Evolutionary conservation across 2,113 vertebrate species (phyloP), one percentile per base, ranked within the genome.

Genomic region (Oryzias melastigma): DNA sequence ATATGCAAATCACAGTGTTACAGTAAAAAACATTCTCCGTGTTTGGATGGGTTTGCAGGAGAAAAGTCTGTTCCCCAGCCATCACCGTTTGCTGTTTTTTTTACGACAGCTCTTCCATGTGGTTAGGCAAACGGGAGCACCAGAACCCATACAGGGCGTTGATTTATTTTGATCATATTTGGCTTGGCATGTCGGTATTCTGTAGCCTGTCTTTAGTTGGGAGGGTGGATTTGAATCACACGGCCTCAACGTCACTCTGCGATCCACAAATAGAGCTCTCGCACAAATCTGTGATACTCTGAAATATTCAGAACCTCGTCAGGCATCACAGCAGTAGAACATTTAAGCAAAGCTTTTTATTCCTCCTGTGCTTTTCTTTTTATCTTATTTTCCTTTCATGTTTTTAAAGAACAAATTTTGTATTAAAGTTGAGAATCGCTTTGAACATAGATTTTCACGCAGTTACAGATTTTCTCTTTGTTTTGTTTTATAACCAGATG

Each of bases 201-300:
- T 35, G 35, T 35, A 10, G 35, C 35, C 10, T 35, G 35, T 35
- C 2, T 35, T 35, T 35, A 12, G 35, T 35, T 10, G 35, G 35
- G 29, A 7, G 27, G 35, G 8, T 35, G 35, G 35, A 35, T 17
- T 18, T 53, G 49, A 24, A 17, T 27, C 29, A 41, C 54, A 65
- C 52, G 47, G 22, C 3, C 19, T 24, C 57, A 58, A 50, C 50
- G 52, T 80, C 63, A 12, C 35, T 48, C 64, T 55, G 58, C 46
- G 74, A 75, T 63, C 69, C 73, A 68, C 58, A 85, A 83, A 85
- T 84, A 72, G 78, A 76, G 55, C 71, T 22, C 73, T 73, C 43
- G 40, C 71, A 64, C 50, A 35, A 35, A 35, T 62, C 75, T 76
- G 61, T 22, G 45, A 73, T 45, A 66, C 52, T 78, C 54, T 78